Percentiles rank a stretch among this genome's conserved stretches.
Evolutionary conservation across 2,888 invertebrate species (phyloP).

Genomic region (Orchestes rusci): DNA sequence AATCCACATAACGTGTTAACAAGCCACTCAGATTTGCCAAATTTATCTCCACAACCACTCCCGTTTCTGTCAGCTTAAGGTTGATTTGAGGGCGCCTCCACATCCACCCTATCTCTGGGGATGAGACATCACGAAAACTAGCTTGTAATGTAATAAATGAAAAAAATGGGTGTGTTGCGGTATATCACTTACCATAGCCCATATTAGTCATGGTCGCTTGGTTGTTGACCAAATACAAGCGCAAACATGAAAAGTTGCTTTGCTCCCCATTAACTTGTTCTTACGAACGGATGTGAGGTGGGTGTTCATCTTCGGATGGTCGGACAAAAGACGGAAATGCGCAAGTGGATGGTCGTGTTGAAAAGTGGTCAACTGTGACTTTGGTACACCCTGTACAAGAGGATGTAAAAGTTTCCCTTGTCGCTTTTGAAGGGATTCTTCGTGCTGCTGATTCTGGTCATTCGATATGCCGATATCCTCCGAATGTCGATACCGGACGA

Average conservation of each 20-base stretch:
- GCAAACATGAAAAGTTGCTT: slow-evolving; percentile 21
- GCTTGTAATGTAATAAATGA: no score
- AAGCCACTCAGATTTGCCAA: slow-evolving; percentile 15
- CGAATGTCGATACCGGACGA: slow-evolving; percentile 13
- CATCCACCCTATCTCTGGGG: slow-evolving; percentile 21
- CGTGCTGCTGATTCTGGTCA: no score
- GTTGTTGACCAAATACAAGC: slow-evolving; percentile 4
- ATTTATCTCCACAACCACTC: slow-evolving; percentile 19
- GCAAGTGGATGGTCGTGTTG: slow-evolving; percentile 30
- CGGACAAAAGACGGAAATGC: slow-evolving; percentile 29
- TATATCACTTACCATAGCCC: no score
- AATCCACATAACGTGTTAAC: no score
- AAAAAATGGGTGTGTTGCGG: no score
- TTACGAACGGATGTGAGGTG: slow-evolving; percentile 28
- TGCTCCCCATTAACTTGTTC: slow-evolving; percentile 17
- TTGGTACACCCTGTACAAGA: no score
- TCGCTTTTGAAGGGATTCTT: slow-evolving; percentile 37
- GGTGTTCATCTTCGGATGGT: slow-evolving; percentile 28
- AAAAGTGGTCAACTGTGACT: not conserved
- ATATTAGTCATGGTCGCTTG: slow-evolving; percentile 15
- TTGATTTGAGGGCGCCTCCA: slow-evolving; percentile 19
- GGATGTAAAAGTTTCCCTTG: slow-evolving; percentile 40
- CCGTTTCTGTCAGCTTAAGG: slow-evolving; percentile 15
- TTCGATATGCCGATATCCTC: no score
- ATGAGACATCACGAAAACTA: slow-evolving; percentile 22